A percentile compares a stretch with the other conserved stretches of the same genome.
phyloP scores from a whole-genome alignment of 2,888 invertebrate species.

The Drosophila meridiana region DNA sequence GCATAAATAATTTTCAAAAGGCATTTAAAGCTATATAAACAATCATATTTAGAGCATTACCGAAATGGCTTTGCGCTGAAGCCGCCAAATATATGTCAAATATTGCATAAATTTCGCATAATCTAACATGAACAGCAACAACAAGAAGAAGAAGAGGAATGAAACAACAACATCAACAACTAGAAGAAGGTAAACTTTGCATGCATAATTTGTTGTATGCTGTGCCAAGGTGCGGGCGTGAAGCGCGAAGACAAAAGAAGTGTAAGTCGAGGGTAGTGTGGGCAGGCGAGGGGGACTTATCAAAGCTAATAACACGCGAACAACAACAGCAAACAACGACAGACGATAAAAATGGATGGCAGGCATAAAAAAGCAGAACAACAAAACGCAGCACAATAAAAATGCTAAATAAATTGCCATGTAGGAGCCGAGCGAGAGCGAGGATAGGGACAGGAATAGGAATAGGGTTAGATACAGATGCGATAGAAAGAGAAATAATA shows the following conservation, averaged over 20 bases:
- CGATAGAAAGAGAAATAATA: conserved; percentile 48
- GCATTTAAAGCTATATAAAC: conserved; percentile 19
- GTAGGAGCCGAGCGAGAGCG: conserved; percentile 48
- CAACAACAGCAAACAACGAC: conserved; percentile 51
- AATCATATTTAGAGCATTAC: conserved; percentile 52
- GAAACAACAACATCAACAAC: conserved; percentile 15
- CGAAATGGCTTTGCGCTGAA: conserved; percentile 41
- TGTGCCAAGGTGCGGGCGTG: conserved; percentile 67
- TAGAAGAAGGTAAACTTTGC: conserved; percentile 54
- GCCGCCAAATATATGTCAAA: conserved; percentile 69
- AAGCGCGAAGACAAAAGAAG: conserved; percentile 34
- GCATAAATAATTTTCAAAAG: background rate
- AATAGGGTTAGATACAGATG: conserved; percentile 39
- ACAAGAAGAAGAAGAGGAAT: conserved; percentile 15
- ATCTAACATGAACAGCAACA: conserved; percentile 37
- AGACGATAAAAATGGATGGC: conserved; percentile 59
- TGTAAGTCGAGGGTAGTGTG: conserved; percentile 12
- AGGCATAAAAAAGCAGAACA: conserved; percentile 58
- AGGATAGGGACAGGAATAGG: conserved; percentile 39
- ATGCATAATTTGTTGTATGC: conserved; percentile 67
- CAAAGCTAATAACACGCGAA: conserved; percentile 69
- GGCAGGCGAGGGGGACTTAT: conserved; percentile 24
- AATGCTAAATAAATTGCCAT: conserved; percentile 76
- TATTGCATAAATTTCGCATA: conserved; percentile 77
- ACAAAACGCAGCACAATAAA: conserved; percentile 70